These are phyloP conservation scores for Azorinus chamasolen DNA, from an alignment of 2,888 invertebrate genomes.

Conservation along the genomic window DNA sequence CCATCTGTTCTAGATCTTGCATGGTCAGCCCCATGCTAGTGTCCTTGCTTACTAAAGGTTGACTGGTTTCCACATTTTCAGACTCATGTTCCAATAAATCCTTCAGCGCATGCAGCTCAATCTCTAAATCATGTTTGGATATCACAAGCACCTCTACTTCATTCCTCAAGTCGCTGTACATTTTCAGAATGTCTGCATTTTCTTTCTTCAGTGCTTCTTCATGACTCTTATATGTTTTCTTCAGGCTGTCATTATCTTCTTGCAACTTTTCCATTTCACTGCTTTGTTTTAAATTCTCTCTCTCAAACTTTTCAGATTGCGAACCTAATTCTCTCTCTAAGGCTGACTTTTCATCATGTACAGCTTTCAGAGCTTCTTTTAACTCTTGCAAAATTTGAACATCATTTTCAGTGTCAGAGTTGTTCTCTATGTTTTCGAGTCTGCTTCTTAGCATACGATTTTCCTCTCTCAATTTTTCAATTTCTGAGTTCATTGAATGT, in stretches of 20 bases:
- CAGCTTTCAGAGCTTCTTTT: conserved; percentile 39
- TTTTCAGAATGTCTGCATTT: conserved; percentile 59
- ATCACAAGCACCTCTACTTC: conserved; percentile 61
- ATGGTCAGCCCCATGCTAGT: conserved; percentile 49
- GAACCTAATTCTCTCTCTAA: conserved; percentile 24
- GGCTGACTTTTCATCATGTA: conserved; percentile 44
- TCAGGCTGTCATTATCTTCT: conserved; percentile 36
- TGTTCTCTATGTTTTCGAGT: conserved; percentile 26
- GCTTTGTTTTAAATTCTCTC: conserved; percentile 53
- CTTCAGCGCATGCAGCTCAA: conserved; percentile 53
- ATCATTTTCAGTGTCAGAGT: conserved; percentile 48
- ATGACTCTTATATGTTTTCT: conserved; percentile 45
- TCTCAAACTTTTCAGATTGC: conserved; percentile 20
- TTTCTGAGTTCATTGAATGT: conserved; percentile 1
- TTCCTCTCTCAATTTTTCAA: conserved; percentile 24
- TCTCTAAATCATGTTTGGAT: conserved; percentile 59
- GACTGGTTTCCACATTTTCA: conserved; percentile 46
- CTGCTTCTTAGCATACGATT: conserved; percentile 22
- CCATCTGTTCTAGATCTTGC: conserved; percentile 59
- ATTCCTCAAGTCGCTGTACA: conserved; percentile 63
- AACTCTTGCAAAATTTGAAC: conserved; percentile 48
- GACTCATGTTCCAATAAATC: conserved; percentile 50
- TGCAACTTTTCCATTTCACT: conserved; percentile 47
- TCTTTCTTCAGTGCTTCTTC: conserved; percentile 59
- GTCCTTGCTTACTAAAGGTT: conserved; percentile 58